Conservation (phyloP, 2,113 vertebrate species). For the Limanda limanda region DNA sequence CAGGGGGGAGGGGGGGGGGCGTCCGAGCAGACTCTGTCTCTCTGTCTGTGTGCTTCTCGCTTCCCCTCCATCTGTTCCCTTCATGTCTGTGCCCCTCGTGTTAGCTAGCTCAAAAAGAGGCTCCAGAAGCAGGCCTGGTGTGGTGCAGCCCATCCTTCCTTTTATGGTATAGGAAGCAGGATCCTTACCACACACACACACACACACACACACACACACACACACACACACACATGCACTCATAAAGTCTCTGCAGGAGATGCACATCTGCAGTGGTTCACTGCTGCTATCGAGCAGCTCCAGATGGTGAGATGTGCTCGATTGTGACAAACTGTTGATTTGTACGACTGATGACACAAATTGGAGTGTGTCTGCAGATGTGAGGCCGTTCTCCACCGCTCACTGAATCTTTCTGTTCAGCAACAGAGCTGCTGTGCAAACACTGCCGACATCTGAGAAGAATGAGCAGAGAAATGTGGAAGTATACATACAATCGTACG, state of each 20-base stretch:
- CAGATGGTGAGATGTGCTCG: slow-evolving; percentile 4
- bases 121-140: slow-evolving; percentile 60
- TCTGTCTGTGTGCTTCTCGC: slow-evolving; percentile 35
- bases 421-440: slow-evolving; percentile 2
- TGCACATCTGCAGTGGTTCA: slow-evolving; percentile 58
- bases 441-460: slow-evolving; percentile 8
- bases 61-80: slow-evolving; percentile 58
- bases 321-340: slow-evolving; percentile 25
- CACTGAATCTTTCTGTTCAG: background rate
- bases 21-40: slow-evolving; percentile 18
- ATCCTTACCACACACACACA: slow-evolving; percentile 12
- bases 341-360: slow-evolving; percentile 2
- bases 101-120: slow-evolving; percentile 50
- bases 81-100: slow-evolving; percentile 46
- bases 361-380: slow-evolving; percentile 10
- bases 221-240: slow-evolving; percentile 28
- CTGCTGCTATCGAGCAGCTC: slow-evolving; percentile 41
- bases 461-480: slow-evolving; percentile 15
- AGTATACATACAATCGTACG: slow-evolving; percentile 7
- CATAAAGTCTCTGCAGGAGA: slow-evolving; percentile 25
- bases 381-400: background rate
- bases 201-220: background rate
- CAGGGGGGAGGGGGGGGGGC: slow-evolving; percentile 1
- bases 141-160: slow-evolving; percentile 71
- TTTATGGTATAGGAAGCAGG: slow-evolving; percentile 71